phyloP scores from a whole-genome alignment of 2,113 vertebrate species.

The Carlito syrichta region DNA sequence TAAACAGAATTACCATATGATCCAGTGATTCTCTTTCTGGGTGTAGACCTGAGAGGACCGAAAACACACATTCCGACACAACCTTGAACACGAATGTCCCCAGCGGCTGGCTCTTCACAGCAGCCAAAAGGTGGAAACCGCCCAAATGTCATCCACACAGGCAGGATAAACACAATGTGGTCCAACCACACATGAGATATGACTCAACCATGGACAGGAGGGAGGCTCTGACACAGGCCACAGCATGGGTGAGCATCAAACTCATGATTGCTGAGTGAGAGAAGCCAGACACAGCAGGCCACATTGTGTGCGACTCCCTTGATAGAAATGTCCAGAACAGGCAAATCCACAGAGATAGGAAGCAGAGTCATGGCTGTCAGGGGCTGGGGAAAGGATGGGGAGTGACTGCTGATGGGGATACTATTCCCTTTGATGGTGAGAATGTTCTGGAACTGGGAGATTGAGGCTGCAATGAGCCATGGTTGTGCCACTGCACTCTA shows the following conservation, averaged over 20 bases:
- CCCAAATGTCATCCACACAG: too few relatives aligned
- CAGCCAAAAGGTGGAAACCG: too few relatives aligned
- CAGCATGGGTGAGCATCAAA: background rate
- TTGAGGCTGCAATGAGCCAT: background rate
- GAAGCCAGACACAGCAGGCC: background rate
- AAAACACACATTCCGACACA: too few relatives aligned
- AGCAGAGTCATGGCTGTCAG: background rate
- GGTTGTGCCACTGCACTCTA: background rate
- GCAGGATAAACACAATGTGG: too few relatives aligned
- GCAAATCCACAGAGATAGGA: background rate
- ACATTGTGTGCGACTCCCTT: background rate
- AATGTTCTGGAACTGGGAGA: background rate
- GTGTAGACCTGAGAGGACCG: too few relatives aligned
- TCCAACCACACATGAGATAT: too few relatives aligned
- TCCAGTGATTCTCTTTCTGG: too few relatives aligned
- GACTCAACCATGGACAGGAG: background rate
- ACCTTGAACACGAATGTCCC: too few relatives aligned
- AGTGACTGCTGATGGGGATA: background rate
- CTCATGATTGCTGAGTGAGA: background rate
- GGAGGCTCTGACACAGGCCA: background rate
- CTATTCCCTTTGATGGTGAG: background rate
- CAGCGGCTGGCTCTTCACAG: too few relatives aligned
- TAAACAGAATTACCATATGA: too few relatives aligned
- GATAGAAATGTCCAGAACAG: background rate
- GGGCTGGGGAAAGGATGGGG: background rate